phyloP scores from a whole-genome alignment of 2,113 vertebrate genomes.

The Taurulus bubalis region DNA sequence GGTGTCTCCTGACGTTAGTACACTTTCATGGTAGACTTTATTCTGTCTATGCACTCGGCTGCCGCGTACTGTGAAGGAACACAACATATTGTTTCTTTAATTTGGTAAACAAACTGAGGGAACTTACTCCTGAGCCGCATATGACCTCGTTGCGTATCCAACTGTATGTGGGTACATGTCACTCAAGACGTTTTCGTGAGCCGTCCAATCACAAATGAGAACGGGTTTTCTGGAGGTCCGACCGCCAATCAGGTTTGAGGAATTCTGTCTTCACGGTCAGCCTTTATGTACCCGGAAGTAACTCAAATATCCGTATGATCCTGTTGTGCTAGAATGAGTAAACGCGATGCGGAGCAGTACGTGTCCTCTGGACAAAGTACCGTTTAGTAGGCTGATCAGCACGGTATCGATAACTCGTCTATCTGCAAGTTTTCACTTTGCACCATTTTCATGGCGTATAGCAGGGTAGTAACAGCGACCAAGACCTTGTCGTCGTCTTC shows the following conservation, averaged over 20 bases:
- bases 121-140: constrained; percentile 54
- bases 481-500: background rate
- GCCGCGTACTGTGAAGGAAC: background rate
- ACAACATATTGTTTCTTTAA: background rate
- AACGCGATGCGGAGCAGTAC: rapidly evolving
- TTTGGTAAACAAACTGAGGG: background rate
- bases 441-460: background rate
- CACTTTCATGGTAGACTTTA: background rate
- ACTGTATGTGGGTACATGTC: background rate
- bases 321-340: background rate
- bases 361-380: background rate
- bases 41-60: background rate
- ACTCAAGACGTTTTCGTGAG: background rate
- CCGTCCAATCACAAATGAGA: constrained; percentile 50
- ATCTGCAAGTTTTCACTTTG: background rate
- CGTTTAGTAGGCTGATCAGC: background rate
- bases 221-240: rapidly evolving
- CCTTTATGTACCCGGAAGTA: constrained; percentile 45
- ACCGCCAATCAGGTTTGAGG: constrained; percentile 36
- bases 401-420: too few relatives aligned
- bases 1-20: background rate
- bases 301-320: background rate
- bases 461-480: background rate
- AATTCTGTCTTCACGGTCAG: background rate
- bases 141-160: constrained; percentile 40